These are phyloP conservation scores for Caenorhabditis uteleia DNA, from an alignment of 2,888 invertebrate genomes.

Conservation along the genomic window DNA sequence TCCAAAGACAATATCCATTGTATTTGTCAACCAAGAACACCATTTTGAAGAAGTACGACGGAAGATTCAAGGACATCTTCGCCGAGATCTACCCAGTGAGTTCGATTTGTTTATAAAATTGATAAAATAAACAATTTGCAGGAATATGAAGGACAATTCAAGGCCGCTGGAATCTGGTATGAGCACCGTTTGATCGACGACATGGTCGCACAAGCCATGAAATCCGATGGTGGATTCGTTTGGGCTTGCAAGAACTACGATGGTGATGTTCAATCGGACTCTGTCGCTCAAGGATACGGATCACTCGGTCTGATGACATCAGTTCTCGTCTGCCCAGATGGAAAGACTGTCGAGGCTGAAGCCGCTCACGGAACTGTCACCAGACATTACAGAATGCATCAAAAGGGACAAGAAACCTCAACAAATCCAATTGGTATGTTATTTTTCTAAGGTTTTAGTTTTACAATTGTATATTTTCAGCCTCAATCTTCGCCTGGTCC, in stretches of 20 bases:
- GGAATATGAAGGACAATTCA: slow-evolving; percentile 84
- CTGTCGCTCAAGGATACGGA: slow-evolving; percentile 86
- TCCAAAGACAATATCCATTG: slow-evolving; percentile 81
- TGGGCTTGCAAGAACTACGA: slow-evolving; percentile 99
- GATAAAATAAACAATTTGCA: slow-evolving; percentile 5
- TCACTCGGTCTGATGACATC: slow-evolving; percentile 98
- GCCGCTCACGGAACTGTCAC: slow-evolving; percentile 98
- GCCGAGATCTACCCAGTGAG: slow-evolving; percentile 79
- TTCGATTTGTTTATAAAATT: background rate
- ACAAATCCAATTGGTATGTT: slow-evolving; percentile 88
- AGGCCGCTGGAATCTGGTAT: slow-evolving; percentile 90
- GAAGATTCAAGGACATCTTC: slow-evolving; percentile 89
- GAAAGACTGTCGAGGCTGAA: slow-evolving; percentile 95
- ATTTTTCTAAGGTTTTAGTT: background rate
- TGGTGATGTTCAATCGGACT: slow-evolving; percentile 97
- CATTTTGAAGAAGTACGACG: slow-evolving; percentile 86
- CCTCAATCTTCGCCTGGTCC: slow-evolving; percentile 98
- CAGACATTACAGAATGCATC: slow-evolving; percentile 79
- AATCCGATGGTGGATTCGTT: slow-evolving; percentile 96
- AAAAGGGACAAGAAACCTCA: slow-evolving; percentile 89
- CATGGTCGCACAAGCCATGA: slow-evolving; percentile 86
- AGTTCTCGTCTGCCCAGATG: slow-evolving; percentile 93
- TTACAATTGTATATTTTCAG: slow-evolving; percentile 62
- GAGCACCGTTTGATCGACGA: slow-evolving; percentile 98
- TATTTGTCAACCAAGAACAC: slow-evolving; percentile 84